Evolutionary conservation across 2,797 vertebrate species (phyloP).

Genomic region (Chelon labrosus): DNA sequence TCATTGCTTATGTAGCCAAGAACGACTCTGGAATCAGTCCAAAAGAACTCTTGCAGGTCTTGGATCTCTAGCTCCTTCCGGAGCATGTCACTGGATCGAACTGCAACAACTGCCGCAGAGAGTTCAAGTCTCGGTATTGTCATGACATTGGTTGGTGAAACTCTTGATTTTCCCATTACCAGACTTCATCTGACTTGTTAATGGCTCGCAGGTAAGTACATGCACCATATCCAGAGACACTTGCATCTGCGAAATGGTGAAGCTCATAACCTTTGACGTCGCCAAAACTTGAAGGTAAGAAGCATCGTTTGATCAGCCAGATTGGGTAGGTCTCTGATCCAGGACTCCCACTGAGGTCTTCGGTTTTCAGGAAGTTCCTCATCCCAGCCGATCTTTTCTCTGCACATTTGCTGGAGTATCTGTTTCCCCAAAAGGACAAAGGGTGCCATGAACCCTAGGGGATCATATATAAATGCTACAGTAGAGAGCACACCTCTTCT

Average conservation of each 20-base stretch:
- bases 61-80: too few relatives aligned
- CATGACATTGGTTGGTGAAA: slow-evolving; percentile 32
- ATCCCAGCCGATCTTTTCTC: slow-evolving; percentile 46
- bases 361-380: slow-evolving; percentile 37
- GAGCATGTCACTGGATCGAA: neutral
- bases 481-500: slow-evolving; percentile 59
- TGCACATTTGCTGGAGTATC: slow-evolving; percentile 58
- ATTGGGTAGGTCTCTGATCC: slow-evolving; percentile 42
- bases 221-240: slow-evolving; percentile 22
- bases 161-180: neutral
- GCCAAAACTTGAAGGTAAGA: slow-evolving; percentile 32
- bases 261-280: slow-evolving; percentile 24
- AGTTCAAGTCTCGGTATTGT: slow-evolving; percentile 22
- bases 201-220: slow-evolving; percentile 39
- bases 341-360: slow-evolving; percentile 42
- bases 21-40: neutral
- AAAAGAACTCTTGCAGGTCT: neutral
- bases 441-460: slow-evolving; percentile 45
- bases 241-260: slow-evolving; percentile 35
- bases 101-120: neutral
- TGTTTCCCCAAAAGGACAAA: slow-evolving; percentile 57
- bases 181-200: slow-evolving; percentile 27
- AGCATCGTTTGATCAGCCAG: slow-evolving; percentile 10
- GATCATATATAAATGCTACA: slow-evolving; percentile 51
- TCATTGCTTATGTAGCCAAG: too few relatives aligned